phyloP scores from a whole-genome alignment of 1,140 invertebrate species.

The Drosophila jambulina region DNA sequence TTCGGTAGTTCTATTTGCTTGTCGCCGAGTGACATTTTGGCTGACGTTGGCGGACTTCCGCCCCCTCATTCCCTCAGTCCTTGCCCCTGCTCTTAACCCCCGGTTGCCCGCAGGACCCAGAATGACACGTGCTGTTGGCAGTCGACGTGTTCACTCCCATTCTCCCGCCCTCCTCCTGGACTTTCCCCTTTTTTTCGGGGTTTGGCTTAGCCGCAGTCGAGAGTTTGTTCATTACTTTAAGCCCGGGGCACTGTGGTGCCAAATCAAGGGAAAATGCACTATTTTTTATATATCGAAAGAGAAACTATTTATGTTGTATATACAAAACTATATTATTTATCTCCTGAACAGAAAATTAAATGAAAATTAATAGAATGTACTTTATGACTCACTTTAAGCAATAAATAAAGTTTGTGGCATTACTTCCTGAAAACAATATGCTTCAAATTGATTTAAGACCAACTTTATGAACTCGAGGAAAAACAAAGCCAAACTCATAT shows the following conservation, averaged over 20 bases:
- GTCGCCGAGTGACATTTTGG: conserved; percentile 67
- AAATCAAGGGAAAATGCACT: not conserved
- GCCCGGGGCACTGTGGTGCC: conserved; percentile 42
- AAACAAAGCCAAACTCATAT: not conserved
- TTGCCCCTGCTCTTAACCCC: conserved; percentile 10
- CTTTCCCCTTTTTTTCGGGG: conserved; percentile 5
- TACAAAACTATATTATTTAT: not conserved
- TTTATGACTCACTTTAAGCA: not conserved
- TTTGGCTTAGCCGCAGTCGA: conserved; percentile 22
- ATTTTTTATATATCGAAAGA: not conserved
- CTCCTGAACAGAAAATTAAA: not conserved
- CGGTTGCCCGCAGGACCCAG: conserved; percentile 12
- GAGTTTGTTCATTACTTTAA: conserved; percentile 69
- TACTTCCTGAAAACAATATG: not conserved
- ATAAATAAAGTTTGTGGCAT: not conserved
- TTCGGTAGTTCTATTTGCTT: conserved; percentile 70
- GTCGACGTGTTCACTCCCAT: conserved; percentile 30
- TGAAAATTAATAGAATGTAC: not conserved
- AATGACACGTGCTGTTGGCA: conserved; percentile 55
- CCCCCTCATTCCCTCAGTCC: not conserved
- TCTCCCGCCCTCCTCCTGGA: not conserved
- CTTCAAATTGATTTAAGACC: conserved; percentile 2
- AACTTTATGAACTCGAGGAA: not conserved
- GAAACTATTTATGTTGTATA: not conserved
- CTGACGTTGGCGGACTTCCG: conserved; percentile 39